Conservation (phyloP, 2,888 invertebrate species). For the Tuberolachnus salignus region DNA sequence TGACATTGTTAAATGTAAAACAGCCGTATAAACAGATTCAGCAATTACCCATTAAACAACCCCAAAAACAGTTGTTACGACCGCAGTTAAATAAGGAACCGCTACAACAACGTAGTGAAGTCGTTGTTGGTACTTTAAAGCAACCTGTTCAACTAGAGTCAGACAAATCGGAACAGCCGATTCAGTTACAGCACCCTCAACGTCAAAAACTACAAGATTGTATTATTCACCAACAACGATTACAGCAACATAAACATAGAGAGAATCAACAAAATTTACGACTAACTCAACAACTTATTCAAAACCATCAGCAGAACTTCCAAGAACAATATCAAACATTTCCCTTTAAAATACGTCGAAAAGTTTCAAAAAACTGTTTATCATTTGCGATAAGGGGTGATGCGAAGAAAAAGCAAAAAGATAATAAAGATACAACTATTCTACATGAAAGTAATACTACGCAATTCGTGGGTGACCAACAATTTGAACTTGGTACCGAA, state of each 20-base stretch:
- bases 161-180: background rate
- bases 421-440: background rate
- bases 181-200: background rate
- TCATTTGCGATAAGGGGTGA: background rate
- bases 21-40: constrained; percentile 24
- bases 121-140: background rate
- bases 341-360: background rate
- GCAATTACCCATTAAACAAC: constrained; percentile 10
- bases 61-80: background rate
- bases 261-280: background rate
- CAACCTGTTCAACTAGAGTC: background rate
- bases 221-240: background rate
- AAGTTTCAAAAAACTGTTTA: background rate
- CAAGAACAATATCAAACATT: constrained; percentile 25
- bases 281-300: background rate
- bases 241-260: background rate
- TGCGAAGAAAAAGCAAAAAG: background rate
- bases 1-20: background rate
- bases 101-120: background rate
- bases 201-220: background rate
- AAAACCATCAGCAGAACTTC: background rate
- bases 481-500: background rate
- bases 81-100: background rate
- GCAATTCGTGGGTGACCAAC: background rate
- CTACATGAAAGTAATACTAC: background rate